Conservation (phyloP, 2,888 invertebrate genomes). For the Argyresthia goedartella region DNA sequence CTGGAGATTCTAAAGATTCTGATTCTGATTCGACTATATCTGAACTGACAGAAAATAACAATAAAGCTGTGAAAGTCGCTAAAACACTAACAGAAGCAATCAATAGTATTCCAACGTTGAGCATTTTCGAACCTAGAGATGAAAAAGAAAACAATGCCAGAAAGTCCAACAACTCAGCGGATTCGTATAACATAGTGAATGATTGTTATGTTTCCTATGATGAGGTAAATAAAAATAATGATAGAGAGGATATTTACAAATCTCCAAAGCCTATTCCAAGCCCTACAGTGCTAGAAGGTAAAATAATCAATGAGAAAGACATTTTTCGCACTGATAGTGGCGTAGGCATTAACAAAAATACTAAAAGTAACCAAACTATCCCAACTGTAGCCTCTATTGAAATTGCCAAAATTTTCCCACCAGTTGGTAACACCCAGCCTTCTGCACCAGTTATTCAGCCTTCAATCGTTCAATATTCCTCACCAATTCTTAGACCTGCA, state of each 20-base stretch:
- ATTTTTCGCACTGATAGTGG: no score
- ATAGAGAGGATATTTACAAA: slow-evolving; percentile 16
- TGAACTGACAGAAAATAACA: slow-evolving; percentile 27
- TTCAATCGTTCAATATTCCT: no score
- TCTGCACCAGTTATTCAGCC: no score
- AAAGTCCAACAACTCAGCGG: slow-evolving; percentile 29
- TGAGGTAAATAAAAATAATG: slow-evolving; percentile 22
- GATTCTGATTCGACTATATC: slow-evolving; percentile 28
- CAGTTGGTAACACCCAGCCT: no score
- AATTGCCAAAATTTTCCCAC: no score
- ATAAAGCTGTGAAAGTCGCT: slow-evolving; percentile 14
- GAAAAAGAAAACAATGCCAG: slow-evolving; percentile 15
- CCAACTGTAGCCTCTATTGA: no score
- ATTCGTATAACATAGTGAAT: slow-evolving; percentile 44
- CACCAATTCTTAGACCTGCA: no score
- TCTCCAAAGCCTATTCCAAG: slow-evolving; percentile 45
- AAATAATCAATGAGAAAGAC: slow-evolving; percentile 18
- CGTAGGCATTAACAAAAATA: not conserved
- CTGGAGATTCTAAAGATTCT: slow-evolving; percentile 45
- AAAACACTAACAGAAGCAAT: slow-evolving; percentile 28
- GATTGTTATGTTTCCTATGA: slow-evolving; percentile 60
- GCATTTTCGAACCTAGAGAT: slow-evolving; percentile 48
- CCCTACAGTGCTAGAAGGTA: slow-evolving; percentile 19
- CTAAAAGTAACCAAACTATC: not conserved
- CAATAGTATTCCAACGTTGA: slow-evolving; percentile 31